These are phyloP conservation scores for Malurus melanocephalus DNA, from an alignment of 2,113 vertebrate species.

Conservation along the genomic window DNA sequence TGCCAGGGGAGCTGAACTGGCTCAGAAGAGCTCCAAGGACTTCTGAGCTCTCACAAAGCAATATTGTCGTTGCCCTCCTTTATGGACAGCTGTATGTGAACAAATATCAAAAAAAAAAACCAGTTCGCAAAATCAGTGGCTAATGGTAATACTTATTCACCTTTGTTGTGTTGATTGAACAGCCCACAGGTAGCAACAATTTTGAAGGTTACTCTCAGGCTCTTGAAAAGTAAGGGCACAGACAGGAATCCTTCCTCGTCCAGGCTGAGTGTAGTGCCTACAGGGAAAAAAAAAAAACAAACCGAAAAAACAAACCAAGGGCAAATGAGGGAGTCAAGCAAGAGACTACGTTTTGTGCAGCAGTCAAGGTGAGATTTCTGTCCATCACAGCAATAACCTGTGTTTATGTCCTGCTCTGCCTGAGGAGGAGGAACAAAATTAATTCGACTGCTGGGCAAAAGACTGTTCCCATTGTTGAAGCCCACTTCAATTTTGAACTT, in stretches of 20 bases:
- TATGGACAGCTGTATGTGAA: background rate
- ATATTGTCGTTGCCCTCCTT: background rate
- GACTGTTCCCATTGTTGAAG: background rate
- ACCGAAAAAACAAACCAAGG: background rate
- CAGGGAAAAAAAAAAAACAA: background rate
- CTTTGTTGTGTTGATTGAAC: constrained; percentile 90
- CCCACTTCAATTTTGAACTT: background rate
- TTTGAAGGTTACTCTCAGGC: constrained; percentile 91
- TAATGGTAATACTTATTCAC: constrained; percentile 59
- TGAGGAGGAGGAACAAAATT: background rate
- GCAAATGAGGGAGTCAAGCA: background rate
- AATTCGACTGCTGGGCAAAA: background rate
- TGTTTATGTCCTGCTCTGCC: background rate
- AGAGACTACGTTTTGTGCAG: background rate
- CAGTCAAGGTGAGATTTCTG: background rate
- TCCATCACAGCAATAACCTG: background rate
- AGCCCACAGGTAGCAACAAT: constrained; percentile 95
- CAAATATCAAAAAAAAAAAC: background rate
- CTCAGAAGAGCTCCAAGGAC: background rate
- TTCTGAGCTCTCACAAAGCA: background rate
- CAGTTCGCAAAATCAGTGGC: background rate
- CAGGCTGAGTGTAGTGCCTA: constrained; percentile 89
- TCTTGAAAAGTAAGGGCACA: constrained; percentile 93
- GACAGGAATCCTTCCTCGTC: constrained; percentile 87
- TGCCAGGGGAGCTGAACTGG: background rate